Percentiles rank a stretch among this genome's conserved stretches.
Evolutionary conservation across 2,113 vertebrate species (phyloP).

Genomic region (Mola mola): DNA sequence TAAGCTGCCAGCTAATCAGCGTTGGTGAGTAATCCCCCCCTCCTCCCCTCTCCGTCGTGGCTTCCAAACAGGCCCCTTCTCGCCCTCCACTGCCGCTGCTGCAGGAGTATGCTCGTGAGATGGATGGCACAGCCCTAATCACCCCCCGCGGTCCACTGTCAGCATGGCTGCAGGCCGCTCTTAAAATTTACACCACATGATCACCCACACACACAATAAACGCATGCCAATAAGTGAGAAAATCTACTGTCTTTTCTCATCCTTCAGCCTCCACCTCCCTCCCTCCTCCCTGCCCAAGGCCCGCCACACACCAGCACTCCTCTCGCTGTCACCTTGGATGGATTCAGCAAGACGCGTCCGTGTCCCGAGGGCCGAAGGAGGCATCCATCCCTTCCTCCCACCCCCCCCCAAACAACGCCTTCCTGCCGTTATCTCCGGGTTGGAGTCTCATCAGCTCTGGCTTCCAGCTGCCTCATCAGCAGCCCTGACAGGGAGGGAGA

Average conservation of each 20-base stretch:
- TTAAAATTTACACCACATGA: constrained; percentile 74
- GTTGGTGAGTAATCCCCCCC: constrained; percentile 58
- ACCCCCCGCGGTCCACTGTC: constrained; percentile 70
- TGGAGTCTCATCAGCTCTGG: constrained; percentile 47
- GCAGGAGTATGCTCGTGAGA: constrained; percentile 53
- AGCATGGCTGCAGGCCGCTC: constrained; percentile 70
- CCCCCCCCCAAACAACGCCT: constrained; percentile 17
- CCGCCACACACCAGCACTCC: constrained; percentile 40
- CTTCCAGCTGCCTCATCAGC: constrained; percentile 50
- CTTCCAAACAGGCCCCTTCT: constrained; percentile 36
- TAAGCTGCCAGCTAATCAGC: constrained; percentile 77
- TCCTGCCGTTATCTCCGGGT: constrained; percentile 52
- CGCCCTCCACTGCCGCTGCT: constrained; percentile 14
- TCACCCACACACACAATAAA: constrained; percentile 57
- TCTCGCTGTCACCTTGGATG: constrained; percentile 65
- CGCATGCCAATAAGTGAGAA: constrained; percentile 52
- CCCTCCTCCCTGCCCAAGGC: constrained; percentile 23
- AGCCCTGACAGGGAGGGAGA: constrained; percentile 21
- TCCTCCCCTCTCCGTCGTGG: constrained; percentile 20
- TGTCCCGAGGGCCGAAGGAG: constrained; percentile 35
- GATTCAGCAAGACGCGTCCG: constrained; percentile 37
- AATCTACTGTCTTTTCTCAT: constrained; percentile 23
- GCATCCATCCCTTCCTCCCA: constrained; percentile 13
- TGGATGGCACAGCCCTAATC: constrained; percentile 73
- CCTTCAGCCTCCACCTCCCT: background rate